Evolutionary conservation across 2,797 vertebrate species (phyloP).

Genomic region (Decapterus maruadsi): DNA sequence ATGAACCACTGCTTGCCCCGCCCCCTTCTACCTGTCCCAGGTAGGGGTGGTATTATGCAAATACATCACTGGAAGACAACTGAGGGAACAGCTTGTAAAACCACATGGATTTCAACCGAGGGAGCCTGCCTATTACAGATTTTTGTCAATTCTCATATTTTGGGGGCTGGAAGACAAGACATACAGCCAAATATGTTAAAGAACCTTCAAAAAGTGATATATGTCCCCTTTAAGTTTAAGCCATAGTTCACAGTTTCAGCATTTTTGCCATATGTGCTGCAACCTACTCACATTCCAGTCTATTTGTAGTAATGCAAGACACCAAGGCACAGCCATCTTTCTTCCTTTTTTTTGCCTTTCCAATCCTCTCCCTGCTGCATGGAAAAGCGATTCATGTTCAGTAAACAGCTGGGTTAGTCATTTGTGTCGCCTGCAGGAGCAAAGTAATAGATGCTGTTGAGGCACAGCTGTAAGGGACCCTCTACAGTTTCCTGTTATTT

Average conservation of each 20-base stretch:
- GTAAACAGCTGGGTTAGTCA: constrained; percentile 7
- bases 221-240: not conserved
- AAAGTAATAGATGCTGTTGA: not conserved
- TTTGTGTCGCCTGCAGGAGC: constrained; percentile 13
- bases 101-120: too few species aligned
- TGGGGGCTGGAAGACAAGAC: too few species aligned
- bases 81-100: too few species aligned
- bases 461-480: not conserved
- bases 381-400: not conserved
- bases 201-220: too few species aligned
- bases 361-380: not conserved
- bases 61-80: too few species aligned
- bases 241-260: not conserved
- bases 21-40: too few species aligned
- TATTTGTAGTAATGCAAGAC: not conserved
- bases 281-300: not conserved
- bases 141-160: too few species aligned
- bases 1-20: too few species aligned
- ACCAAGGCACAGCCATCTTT: too few species aligned
- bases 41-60: too few species aligned
- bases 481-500: not conserved
- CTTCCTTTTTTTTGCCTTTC: not conserved
- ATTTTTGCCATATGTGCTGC: not conserved
- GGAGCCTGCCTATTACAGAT: too few species aligned
- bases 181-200: too few species aligned